phyloP scores from a whole-genome alignment of 2,113 vertebrate species.

The Xiphias gladius region DNA sequence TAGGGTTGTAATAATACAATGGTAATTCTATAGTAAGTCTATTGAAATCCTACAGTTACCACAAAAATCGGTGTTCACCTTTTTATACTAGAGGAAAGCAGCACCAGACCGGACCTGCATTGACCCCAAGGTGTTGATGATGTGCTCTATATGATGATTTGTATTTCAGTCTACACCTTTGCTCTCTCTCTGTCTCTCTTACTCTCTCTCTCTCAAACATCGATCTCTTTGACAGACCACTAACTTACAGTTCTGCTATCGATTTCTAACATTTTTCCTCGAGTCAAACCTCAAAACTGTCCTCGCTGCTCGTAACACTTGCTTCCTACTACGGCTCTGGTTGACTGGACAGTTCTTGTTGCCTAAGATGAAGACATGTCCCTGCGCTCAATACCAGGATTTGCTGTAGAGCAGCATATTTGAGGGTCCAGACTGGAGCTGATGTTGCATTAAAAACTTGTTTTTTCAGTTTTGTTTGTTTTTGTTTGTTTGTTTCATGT shows the following conservation, averaged over 20 bases:
- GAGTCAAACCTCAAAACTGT: slow-evolving; percentile 30
- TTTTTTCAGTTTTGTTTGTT: too few species aligned
- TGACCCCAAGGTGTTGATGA: not conserved
- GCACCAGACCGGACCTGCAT: not conserved
- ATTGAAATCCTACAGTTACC: not conserved
- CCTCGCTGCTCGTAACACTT: not conserved
- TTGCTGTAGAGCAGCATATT: not conserved
- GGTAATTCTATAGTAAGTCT: not conserved
- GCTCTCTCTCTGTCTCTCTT: not conserved
- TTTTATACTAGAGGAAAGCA: not conserved
- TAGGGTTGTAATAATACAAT: not conserved
- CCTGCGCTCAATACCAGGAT: not conserved
- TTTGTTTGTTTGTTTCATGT: too few species aligned
- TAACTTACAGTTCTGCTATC: slow-evolving; percentile 15
- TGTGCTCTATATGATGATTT: not conserved
- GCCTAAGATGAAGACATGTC: not conserved
- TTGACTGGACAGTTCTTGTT: not conserved
- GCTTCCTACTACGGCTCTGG: not conserved
- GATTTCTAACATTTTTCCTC: slow-evolving; percentile 22
- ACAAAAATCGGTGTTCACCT: not conserved
- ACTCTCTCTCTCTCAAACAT: not conserved
- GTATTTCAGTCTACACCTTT: not conserved
- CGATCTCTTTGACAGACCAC: slow-evolving; percentile 8
- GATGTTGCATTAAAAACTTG: too few species aligned
- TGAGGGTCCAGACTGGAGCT: not conserved